Evolutionary conservation across 1,140 invertebrate species (phyloP).

Genomic region (Cepaea nemoralis): DNA sequence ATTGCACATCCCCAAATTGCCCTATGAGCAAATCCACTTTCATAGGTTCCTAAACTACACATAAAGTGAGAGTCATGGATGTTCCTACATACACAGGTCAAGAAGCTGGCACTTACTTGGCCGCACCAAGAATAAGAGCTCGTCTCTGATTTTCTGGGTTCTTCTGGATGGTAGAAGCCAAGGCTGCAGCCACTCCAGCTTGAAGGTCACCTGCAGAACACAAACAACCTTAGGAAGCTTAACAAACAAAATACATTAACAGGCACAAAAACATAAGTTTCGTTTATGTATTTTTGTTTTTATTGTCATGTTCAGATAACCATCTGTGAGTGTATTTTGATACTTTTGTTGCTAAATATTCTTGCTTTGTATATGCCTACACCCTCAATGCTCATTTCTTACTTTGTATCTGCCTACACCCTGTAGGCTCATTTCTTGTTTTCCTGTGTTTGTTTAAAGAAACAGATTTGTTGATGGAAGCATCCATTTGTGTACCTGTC

Average conservation of each 20-base stretch:
- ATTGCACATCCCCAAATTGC: too few relatives aligned
- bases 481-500: too few relatives aligned
- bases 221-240: neutral
- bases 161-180: slow-evolving; percentile 61
- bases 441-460: too few relatives aligned
- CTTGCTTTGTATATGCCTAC: too few relatives aligned
- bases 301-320: neutral
- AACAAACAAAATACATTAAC: neutral
- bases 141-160: slow-evolving; percentile 67
- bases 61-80: neutral
- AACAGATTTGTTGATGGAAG: too few relatives aligned
- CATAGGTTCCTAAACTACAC: neutral
- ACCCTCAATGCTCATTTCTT: too few relatives aligned
- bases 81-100: neutral
- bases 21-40: too few relatives aligned
- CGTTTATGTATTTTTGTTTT: neutral
- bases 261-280: neutral
- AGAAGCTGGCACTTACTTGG: slow-evolving; percentile 57
- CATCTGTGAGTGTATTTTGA: too few relatives aligned
- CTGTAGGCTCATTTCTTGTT: too few relatives aligned
- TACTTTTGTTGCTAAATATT: too few relatives aligned
- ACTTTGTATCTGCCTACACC: too few relatives aligned
- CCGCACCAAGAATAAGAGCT: slow-evolving; percentile 61
- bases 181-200: slow-evolving; percentile 66
- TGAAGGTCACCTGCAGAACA: slow-evolving; percentile 64